Base-by-base conservation (phyloP, 2,888 invertebrate genomes). In the Caenorhabditis doughertyi region DNA sequence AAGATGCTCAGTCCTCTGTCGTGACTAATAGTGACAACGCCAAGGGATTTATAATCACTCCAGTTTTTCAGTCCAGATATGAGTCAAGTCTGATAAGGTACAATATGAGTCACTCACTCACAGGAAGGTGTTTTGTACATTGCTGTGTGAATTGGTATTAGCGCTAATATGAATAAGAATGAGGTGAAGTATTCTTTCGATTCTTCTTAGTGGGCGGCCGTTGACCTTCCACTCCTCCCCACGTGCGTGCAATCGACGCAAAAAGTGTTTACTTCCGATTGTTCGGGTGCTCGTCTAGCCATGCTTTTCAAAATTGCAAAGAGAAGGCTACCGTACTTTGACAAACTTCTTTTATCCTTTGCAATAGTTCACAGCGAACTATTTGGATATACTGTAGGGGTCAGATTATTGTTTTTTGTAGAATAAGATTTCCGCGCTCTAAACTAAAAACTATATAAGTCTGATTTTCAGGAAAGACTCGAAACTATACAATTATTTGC, bases 181-280 rank as follows among this genome's bases (percentile, higher is more conserved):
- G 60, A 73, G 73, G 64, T 73, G 73, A 73, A 73, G 73, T 73
- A 60, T 58, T 21, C 68, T 68, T 18, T 49, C 51, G 51, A 27
- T 25, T 32, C 1, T 18, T 4, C 18, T 42, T 9, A 13, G 25
- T 44, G 65, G 65, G 74, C 62, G 64, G 73, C 64, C 64, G 73
- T 56, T 64, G 73, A 64, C 64, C 73, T 73, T 64, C 62, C 39
- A 39, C 23, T 18, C 27, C 23, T 39, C 53, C 18, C 55, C 73
- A 73, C 73, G 73, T 73, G 73, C 62, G 72, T 27, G 3, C 56
- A 23, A 32, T 16, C 49, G 47, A 27, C 53, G 42, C 64, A 65
- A 74, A 74, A 74, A 67, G 39, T 74, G 65, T 74, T 74, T 74
- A 67, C 74, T 74, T 74, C 74, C 74, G 56, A 74, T 67, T 74